Conservation (phyloP, 2,113 vertebrate genomes). For the Catharus bicknelli region DNA sequence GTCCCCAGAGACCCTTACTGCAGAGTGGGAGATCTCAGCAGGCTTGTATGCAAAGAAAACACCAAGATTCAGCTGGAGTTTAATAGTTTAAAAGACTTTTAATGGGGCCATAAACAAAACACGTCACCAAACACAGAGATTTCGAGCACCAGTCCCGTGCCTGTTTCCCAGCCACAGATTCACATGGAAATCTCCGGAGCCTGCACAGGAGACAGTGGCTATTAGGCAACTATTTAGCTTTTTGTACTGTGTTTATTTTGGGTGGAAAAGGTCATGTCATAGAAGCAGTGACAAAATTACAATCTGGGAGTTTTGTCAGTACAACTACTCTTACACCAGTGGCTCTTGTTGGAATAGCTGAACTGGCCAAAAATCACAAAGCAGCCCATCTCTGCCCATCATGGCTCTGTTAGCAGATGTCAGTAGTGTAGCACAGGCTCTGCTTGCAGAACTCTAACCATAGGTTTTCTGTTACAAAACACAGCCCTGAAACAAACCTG, state of each 20-base stretch:
- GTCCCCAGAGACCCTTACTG: background rate
- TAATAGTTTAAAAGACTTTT: conserved; percentile 1
- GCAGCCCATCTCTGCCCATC: conserved; percentile 1
- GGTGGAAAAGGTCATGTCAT: conserved; percentile 24
- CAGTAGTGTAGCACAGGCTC: background rate
- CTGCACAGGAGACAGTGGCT: conserved; percentile 34
- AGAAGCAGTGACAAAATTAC: conserved; percentile 52
- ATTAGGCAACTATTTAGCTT: conserved; percentile 20
- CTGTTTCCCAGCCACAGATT: conserved; percentile 29
- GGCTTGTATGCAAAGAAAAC: background rate
- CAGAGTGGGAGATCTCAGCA: background rate
- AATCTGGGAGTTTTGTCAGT: conserved; percentile 24
- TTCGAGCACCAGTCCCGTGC: background rate
- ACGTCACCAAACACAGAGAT: background rate
- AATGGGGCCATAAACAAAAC: background rate
- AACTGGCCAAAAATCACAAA: conserved; percentile 6
- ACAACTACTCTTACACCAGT: background rate
- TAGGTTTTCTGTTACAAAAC: conserved; percentile 24
- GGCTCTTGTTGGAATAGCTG: background rate
- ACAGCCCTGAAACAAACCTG: conserved; percentile 16
- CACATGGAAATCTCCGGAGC: conserved; percentile 22
- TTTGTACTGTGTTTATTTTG: conserved; percentile 19
- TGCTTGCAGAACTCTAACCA: background rate
- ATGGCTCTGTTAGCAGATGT: background rate
- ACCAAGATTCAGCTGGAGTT: background rate